Evolutionary conservation across 1,140 invertebrate genomes (phyloP).

Genomic region (Zaprionus lachaisei): DNA sequence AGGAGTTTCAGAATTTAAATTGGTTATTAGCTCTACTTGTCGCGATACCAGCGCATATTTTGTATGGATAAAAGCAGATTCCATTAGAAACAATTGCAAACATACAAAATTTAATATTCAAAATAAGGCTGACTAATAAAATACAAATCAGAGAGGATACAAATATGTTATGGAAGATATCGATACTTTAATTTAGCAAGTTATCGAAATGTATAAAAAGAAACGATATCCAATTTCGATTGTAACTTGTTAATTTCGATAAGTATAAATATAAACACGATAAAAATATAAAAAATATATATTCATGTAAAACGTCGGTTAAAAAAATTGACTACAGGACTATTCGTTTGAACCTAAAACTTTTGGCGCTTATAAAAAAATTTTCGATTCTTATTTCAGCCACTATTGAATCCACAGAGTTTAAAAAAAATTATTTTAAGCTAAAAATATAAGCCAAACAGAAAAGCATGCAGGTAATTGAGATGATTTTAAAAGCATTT

Average conservation of each 20-base stretch:
- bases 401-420: too few species aligned
- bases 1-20: constrained; percentile 5
- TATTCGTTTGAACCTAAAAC: neutral
- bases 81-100: constrained; percentile 39
- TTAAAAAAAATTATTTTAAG: neutral
- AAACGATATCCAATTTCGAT: neutral
- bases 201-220: neutral
- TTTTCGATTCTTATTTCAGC: too few species aligned
- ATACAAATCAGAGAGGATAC: constrained; percentile 24
- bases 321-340: neutral
- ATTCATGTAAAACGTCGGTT: neutral
- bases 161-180: neutral
- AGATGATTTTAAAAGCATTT: neutral
- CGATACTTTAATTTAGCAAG: neutral
- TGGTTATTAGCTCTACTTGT: constrained; percentile 22
- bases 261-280: neutral
- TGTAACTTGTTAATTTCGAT: neutral
- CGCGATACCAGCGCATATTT: constrained; percentile 49
- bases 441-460: neutral
- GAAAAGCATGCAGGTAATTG: neutral
- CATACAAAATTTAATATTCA: constrained; percentile 32
- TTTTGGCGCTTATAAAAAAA: too few species aligned
- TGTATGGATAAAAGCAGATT: constrained; percentile 19
- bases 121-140: constrained; percentile 46
- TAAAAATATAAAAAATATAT: neutral